Conservation (phyloP, 2,888 invertebrate species). For the Polymixis lichenea region DNA sequence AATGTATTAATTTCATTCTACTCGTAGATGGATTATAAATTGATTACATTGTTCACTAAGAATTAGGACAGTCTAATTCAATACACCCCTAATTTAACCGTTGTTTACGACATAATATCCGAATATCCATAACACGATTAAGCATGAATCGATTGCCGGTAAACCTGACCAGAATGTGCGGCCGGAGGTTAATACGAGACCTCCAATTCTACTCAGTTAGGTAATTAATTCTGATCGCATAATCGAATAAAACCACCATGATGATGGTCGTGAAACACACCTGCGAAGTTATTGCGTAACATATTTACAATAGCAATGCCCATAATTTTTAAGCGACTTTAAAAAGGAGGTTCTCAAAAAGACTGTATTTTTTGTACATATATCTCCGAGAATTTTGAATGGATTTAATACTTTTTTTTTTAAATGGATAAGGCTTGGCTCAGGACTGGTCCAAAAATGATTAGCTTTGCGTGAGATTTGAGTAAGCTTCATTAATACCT, state of each 20-base stretch:
- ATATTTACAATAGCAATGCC: background rate
- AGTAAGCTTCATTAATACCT: too few relatives aligned
- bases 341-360: too few relatives aligned
- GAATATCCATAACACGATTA: conserved; percentile 38
- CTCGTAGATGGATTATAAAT: background rate
- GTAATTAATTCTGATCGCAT: conserved; percentile 54
- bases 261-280: conserved; percentile 29
- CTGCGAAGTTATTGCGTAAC: background rate
- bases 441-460: too few relatives aligned
- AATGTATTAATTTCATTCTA: background rate
- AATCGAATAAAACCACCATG: conserved; percentile 36
- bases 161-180: conserved; percentile 34
- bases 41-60: background rate
- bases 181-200: conserved; percentile 21
- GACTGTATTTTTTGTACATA: too few relatives aligned
- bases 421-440: too few relatives aligned
- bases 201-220: conserved; percentile 24
- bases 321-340: background rate
- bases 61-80: conserved; percentile 16
- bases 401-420: too few relatives aligned
- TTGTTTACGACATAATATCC: conserved; percentile 31
- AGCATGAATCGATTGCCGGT: conserved; percentile 34
- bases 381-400: too few relatives aligned
- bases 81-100: conserved; percentile 12
- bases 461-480: too few relatives aligned